Percentiles rank a stretch among this genome's conserved stretches.
These are phyloP conservation scores for Trichopoda pennipes DNA, from an alignment of 2,888 invertebrate species.

Conservation along the genomic window DNA sequence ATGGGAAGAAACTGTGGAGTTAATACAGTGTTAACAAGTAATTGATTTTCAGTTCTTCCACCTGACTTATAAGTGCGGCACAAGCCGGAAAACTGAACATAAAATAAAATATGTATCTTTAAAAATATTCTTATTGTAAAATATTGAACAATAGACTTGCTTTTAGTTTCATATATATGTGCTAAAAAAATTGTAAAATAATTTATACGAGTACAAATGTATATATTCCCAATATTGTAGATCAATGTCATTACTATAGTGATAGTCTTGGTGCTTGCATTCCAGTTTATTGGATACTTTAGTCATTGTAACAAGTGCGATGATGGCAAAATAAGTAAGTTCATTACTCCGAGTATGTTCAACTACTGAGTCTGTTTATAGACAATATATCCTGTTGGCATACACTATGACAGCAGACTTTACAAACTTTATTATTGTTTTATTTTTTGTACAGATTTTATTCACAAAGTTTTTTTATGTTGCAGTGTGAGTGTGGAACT, in stretches of 20 bases:
- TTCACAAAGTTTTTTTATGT: neutral
- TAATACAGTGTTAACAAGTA: too few relatives aligned
- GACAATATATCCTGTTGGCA: slow-evolving; percentile 42
- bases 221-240: neutral
- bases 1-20: too few relatives aligned
- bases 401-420: slow-evolving; percentile 44
- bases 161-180: neutral
- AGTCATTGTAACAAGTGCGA: slow-evolving; percentile 29
- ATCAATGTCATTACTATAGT: slow-evolving; percentile 4
- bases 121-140: neutral
- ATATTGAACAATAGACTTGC: neutral
- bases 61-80: neutral
- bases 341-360: slow-evolving; percentile 48
- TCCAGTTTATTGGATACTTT: slow-evolving; percentile 15
- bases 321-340: slow-evolving; percentile 39
- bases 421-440: slow-evolving; percentile 30
- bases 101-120: neutral
- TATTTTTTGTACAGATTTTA: slow-evolving; percentile 26
- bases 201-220: neutral
- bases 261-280: neutral
- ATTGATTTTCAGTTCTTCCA: too few relatives aligned
- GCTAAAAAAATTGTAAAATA: neutral
- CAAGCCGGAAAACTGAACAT: neutral
- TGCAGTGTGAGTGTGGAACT: neutral
- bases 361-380: slow-evolving; percentile 13